Base-by-base conservation (phyloP, 2,888 invertebrate genomes). In the Periphyllus acericola region DNA sequence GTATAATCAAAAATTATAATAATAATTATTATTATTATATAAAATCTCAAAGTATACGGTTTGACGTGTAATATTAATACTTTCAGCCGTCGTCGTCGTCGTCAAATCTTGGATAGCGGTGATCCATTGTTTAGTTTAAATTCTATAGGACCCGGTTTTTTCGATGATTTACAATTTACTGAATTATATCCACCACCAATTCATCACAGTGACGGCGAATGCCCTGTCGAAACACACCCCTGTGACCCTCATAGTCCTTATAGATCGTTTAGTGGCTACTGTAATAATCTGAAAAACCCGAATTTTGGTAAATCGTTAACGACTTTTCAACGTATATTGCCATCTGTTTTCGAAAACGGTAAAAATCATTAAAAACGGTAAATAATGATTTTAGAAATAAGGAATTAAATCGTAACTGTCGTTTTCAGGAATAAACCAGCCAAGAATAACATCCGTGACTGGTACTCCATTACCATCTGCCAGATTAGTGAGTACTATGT, bases 321-420 rank as follows among this genome's bases (percentile, higher is more conserved):
- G 0, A 96, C 96, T 0, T 97, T 98, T 91, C 95, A 96, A 0
- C 94, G 98, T 90, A 92, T 98, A 89, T 91, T 98, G 89, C 96
- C 97, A 0, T 95, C 97, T 3, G 95, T 94, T 88, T 98, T 98
- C 91, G 96, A 97, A 92, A 97, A 98, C 91, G 97, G 95, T 94
- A 91, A 92, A 92, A 90, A 78, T 52, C 25, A 6, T 25, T 14
- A 40, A 72, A 52, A 75, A 40, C n/a, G 0, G 25, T 60, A 25
- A 1, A n/a, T 68, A 55, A 46, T 46, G 14, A 46, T 46, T 46
- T 46, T 2, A 46, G 46, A 46, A 55, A 55, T 9, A 36, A 83
- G 60, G 46, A 46, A 46, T 88, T 36, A 52, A 46, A 40, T 21
- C 21, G 36, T 60, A 36, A 88, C 83, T 60, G 75, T 85, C 21